Conservation (phyloP, 2,113 vertebrate species). For the Boulengeromyrus knoepffleri region DNA sequence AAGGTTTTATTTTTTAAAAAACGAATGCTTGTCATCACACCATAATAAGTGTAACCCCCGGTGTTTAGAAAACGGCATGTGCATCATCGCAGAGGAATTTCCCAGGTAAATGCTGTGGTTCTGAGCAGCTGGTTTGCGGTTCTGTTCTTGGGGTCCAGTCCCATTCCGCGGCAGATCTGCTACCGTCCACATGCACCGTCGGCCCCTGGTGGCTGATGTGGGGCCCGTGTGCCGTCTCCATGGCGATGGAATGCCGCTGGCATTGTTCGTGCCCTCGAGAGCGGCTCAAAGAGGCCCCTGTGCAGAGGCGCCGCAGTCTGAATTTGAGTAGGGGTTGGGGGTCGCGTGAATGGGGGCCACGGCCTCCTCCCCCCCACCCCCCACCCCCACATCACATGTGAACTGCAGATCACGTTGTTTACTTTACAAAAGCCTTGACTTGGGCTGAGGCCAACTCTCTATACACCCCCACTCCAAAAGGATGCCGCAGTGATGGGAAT, state of each 20-base stretch:
- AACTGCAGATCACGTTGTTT: slow-evolving; percentile 33
- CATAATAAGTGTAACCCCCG: not conserved
- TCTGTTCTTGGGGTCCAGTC: not conserved
- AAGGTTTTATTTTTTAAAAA: not conserved
- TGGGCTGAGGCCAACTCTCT: not conserved
- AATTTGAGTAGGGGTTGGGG: slow-evolving; percentile 28
- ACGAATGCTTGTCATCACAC: not conserved
- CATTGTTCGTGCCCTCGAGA: slow-evolving; percentile 46
- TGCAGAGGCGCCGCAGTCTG: slow-evolving; percentile 33
- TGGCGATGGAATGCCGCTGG: slow-evolving; percentile 57
- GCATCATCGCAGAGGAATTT: not conserved
- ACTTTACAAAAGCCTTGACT: slow-evolving; percentile 14
- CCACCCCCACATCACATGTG: slow-evolving; percentile 3
- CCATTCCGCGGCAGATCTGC: not conserved
- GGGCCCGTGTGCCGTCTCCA: slow-evolving; percentile 45
- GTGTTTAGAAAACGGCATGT: not conserved
- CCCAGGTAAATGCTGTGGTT: not conserved
- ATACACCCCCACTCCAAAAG: slow-evolving; percentile 45
- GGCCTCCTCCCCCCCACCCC: not conserved
- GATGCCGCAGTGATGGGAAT: slow-evolving; percentile 37
- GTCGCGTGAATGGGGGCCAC: slow-evolving; percentile 26
- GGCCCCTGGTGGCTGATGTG: slow-evolving; percentile 49
- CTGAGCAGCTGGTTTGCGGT: not conserved
- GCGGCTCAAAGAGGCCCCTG: slow-evolving; percentile 47
- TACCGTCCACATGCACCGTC: slow-evolving; percentile 18